Base-by-base conservation (phyloP, 2,113 vertebrate genomes). In the Leiothrix lutea region DNA sequence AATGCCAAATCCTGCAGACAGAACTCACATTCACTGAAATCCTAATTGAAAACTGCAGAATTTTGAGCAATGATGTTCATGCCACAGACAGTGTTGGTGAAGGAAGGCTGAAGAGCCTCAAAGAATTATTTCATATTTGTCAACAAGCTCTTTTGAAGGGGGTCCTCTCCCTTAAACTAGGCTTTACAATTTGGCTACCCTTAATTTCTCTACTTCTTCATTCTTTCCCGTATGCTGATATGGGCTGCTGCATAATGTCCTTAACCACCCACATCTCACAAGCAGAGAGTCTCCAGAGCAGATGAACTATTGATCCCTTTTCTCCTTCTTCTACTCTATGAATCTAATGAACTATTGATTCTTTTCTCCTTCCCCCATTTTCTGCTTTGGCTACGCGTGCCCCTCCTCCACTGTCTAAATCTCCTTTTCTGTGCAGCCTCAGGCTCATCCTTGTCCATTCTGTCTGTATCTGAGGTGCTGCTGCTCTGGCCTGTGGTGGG, bases 291-390 rank as follows among this genome's bases (percentile, higher is more conserved):
- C 71, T 86, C 54, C 21, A 23, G 62, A 50, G 69, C 36, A 65
- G 71, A 93, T 88, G 78, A 93, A 80, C 54, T 94, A 96, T 90
- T 0, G 64, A 95, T 90, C 50, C 38, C 40, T 77, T 31, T 74
- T 86, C 57, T 92, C 51, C 54, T 92, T 19, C 67, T 83, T 54
- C 64, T 50, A 16, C n/a, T 54, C 35, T 40, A 38, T 66, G 86
- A 45, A 58, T 65, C 50, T 92, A 83, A 96, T 86, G 81, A 90
- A 83, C 71, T 95, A 96, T 90, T 54, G 93, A 95, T 92, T 87
- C 64, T 47, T 61, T 70, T 47, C 54, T 92, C 35, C 66, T 91
- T 45, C 15, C 16, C 42, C 35, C 20, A 25, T 78, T 66, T 80
- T 91, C 57, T 72, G 61, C 78, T 80, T 61, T 74, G 48, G 42